Evolutionary conservation across 2,797 vertebrate genomes (phyloP).

Genomic region (Coccyzus lansbergi): DNA sequence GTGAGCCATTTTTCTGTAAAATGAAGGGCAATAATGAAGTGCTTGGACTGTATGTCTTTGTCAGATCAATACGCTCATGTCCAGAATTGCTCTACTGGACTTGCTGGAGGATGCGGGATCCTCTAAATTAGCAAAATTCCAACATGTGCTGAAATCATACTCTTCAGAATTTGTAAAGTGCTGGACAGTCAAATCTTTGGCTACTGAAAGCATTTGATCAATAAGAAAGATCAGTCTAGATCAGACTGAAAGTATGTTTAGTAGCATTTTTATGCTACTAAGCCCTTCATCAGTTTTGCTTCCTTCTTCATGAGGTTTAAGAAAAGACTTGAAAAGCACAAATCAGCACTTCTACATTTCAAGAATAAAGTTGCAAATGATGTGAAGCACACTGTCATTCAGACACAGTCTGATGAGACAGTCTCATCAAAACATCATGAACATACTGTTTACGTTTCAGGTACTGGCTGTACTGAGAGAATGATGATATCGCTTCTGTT

Average conservation of each 20-base stretch:
- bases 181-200: background rate
- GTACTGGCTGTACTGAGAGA: background rate
- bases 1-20: background rate
- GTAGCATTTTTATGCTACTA: background rate
- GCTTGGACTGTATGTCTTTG: background rate
- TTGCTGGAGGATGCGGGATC: background rate
- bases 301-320: background rate
- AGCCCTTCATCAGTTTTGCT: background rate
- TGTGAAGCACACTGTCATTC: background rate
- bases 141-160: background rate
- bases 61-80: background rate
- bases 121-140: background rate
- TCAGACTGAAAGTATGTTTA: background rate
- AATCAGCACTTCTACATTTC: background rate
- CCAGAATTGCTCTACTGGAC: background rate
- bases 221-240: background rate
- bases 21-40: background rate
- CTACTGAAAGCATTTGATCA: background rate
- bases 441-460: background rate
- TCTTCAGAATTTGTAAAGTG: background rate
- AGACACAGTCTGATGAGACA: background rate
- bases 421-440: background rate
- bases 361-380: background rate
- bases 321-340: background rate
- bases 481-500: accelerated